A percentile compares a stretch with the other conserved stretches of the same genome.
Evolutionary conservation across 2,113 vertebrate genomes (phyloP).

Genomic region (Elephas maximus): DNA sequence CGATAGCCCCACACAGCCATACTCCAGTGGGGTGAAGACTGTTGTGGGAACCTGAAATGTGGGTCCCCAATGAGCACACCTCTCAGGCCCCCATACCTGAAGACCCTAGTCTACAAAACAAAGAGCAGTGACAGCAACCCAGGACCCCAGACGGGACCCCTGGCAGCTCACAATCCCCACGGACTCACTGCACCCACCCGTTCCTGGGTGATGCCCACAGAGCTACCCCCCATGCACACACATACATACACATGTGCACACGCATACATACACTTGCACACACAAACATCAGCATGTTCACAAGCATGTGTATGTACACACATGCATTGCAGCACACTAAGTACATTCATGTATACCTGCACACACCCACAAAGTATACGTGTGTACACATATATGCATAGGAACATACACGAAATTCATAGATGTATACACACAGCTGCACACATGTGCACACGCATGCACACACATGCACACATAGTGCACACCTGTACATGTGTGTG

Average conservation of each 20-base stretch:
- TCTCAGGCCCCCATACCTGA: not conserved
- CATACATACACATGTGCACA: not conserved
- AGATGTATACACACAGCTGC: no score
- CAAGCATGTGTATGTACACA: not conserved
- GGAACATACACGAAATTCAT: not conserved
- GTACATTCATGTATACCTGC: not conserved
- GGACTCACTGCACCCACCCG: not conserved
- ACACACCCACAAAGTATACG: not conserved
- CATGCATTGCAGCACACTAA: not conserved
- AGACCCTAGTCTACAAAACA: not conserved
- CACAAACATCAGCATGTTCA: not conserved
- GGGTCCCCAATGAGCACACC: not conserved
- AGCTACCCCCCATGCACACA: not conserved
- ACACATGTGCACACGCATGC: not conserved
- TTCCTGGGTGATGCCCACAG: not conserved
- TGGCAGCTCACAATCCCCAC: not conserved
- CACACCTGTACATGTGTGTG: not conserved
- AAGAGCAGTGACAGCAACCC: not conserved
- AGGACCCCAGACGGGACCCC: not conserved
- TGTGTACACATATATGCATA: not conserved
- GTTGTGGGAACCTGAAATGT: conserved; percentile 94
- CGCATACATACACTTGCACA: not conserved
- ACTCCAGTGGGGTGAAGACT: conserved; percentile 97
- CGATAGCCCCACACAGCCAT: conserved; percentile 95
- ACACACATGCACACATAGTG: no score